Evolutionary conservation across 2,888 invertebrate species (phyloP), one percentile per base, ranked within the genome.

Genomic region (Cryptus armator): DNA sequence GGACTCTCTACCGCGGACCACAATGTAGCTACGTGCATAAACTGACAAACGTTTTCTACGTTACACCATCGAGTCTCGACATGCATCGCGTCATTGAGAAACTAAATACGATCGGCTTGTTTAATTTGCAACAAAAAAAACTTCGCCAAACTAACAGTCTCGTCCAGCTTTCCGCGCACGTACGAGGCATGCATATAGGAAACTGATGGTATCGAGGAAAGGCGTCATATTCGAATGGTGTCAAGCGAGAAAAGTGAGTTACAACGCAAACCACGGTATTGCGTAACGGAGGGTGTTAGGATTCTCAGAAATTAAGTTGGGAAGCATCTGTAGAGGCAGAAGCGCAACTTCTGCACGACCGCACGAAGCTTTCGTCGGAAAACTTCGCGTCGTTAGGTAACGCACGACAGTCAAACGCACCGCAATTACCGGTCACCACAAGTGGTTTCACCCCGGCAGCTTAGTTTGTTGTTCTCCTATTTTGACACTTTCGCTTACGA

Each of bases 201-300:
- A 68, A 56, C 46, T 24, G 56, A 43, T 14, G 66, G 75, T 12
- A 24, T 56, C 12, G 43, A 70, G 56, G 46, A 62, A 53, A 64
- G 62, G 46, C 32, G 70, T 64, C 75, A 66, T n/a, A 70, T 79
- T 74, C 75, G 79, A 83, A 79, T 75, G 80, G 75, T 43, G 56
- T 19, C 51, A 46, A 51, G 51, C n/a, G 10, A 43, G 43, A 66
- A 64, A 9, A 64, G 48, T 4, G 29, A 37, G 62, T 46, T 71
- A 75, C 70, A 67, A 75, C 70, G 51, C 56, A 24, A 24, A 37
- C 37, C 37, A 6, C 64, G 19, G 19, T 32, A 32, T 32, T 24
- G 62, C 32, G n/a, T 32, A 24, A 32, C 51, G 14, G 44, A 56
- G 32, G 19, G 51, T 56, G 56, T 56, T 48, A 46, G 29, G 59